These are phyloP conservation scores for Melikaiella ostensackeni DNA, from an alignment of 2,888 invertebrate genomes.

Conservation along the genomic window DNA sequence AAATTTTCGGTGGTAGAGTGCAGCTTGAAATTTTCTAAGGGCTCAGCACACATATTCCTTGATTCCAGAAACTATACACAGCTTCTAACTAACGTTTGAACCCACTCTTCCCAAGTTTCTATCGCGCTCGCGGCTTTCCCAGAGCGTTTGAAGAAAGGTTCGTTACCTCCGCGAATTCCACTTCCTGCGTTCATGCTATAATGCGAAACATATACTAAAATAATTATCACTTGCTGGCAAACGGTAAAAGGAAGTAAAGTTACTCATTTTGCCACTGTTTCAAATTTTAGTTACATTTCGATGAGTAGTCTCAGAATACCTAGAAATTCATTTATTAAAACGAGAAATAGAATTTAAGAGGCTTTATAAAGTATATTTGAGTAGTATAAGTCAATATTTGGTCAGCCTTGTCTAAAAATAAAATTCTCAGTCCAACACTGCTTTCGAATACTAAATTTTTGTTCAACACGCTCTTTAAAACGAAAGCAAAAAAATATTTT, in stretches of 20 bases:
- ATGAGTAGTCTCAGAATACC: background rate
- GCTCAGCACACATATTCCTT: background rate
- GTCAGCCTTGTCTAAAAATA: background rate
- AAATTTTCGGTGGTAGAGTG: background rate
- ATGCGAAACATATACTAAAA: background rate
- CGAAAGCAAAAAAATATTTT: too few relatives aligned
- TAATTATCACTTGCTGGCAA: background rate
- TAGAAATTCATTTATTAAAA: too few relatives aligned
- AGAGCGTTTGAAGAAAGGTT: background rate
- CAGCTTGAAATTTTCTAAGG: background rate
- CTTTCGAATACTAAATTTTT: background rate
- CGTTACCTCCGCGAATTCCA: background rate
- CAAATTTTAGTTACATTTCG: background rate
- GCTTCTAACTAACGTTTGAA: background rate
- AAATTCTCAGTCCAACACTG: background rate
- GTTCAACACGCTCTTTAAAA: background rate
- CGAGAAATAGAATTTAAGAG: too few relatives aligned
- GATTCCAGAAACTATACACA: background rate
- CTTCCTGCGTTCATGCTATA: background rate
- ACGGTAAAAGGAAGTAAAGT: background rate
- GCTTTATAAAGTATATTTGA: background rate
- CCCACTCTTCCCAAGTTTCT: background rate
- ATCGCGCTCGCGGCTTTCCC: background rate
- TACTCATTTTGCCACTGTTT: background rate
- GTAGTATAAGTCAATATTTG: background rate